Base-by-base conservation (phyloP, 2,113 vertebrate genomes). In the Erythrocercus mccallii region DNA sequence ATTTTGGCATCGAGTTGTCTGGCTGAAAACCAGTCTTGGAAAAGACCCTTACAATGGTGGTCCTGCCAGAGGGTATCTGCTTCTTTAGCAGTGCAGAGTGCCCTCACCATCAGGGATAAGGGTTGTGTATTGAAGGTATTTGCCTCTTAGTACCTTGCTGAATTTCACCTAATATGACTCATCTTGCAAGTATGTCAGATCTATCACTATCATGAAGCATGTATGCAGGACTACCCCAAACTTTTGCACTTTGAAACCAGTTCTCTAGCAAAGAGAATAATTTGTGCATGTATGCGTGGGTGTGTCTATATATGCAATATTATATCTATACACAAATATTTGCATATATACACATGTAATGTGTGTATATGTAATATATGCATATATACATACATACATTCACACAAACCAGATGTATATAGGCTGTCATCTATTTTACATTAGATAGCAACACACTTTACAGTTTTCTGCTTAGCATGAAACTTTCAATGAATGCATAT, bases 1-100 rank as follows among this genome's bases (percentile, higher is more conserved):
- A 62, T 88, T 95, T 86, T 94, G 76, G 80, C 22, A 27, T 38
- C 48, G 89, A 92, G 50, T 76, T 92, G 66, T 79, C 79, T 92
- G 57, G 45, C 56, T 94, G 77, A 93, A 95, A 94, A 18, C 7
- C 69, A 64, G 1, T 83, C 82, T 91, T 79, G 45, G 57, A 76
- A 90, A 93, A 92, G 72, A 66, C 28, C 31, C 37, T 84, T 88
- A 25, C 2, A 9, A 30, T 69, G 78, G 28, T 72, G 66, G 79
- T 87, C 51, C 40, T 93, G 66, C 62, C 79, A 68, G 64, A 88
- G 53, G 57, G 31, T 3, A 10, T 58, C 60, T 61, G 54, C 61
- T 94, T 64, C 86, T 78, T 90, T n/a, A 47, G 65, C 66, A 50
- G 42, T 2, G 0, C 31, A 25, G 68, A 81, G 17, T 71, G 31